These are phyloP conservation scores for Hypotaenidia okinawae DNA, from an alignment of 2,797 vertebrate genomes.

Conservation along the genomic window DNA sequence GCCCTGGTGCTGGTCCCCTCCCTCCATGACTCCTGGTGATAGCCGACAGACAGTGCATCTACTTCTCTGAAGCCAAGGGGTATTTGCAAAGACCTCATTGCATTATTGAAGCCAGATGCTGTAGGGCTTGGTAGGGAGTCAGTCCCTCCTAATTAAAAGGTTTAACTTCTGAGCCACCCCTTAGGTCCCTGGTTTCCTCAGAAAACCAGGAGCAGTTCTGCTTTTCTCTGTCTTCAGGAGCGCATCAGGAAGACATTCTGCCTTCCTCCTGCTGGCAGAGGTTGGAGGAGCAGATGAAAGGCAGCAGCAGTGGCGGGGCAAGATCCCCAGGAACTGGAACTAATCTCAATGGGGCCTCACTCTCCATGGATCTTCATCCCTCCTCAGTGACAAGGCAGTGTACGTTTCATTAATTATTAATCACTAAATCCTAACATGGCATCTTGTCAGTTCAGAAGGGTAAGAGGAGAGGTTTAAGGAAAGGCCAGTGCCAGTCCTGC, in stretches of 20 bases:
- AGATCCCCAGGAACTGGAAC: background rate
- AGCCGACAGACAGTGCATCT: rapidly evolving
- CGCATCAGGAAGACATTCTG: background rate
- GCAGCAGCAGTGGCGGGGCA: background rate
- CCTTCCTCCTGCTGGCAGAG: background rate
- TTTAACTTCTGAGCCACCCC: background rate
- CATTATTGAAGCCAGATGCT: background rate
- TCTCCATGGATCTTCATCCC: background rate
- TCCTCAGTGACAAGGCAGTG: background rate
- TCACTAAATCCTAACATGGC: background rate
- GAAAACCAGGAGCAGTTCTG: background rate
- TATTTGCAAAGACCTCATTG: background rate
- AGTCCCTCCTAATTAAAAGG: background rate
- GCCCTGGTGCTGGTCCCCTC: rapidly evolving
- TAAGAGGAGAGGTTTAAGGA: background rate
- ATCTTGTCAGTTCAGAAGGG: background rate
- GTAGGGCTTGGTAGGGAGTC: background rate
- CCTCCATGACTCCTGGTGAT: background rate
- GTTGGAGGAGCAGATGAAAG: background rate
- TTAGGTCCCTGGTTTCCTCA: background rate
- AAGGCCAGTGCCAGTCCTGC: background rate
- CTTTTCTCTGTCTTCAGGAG: background rate
- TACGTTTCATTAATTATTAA: background rate
- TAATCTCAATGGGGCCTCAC: background rate
- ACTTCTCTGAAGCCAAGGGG: background rate